These are phyloP conservation scores for Pithys albifrons DNA, from an alignment of 2,113 vertebrate genomes.

Conservation along the genomic window DNA sequence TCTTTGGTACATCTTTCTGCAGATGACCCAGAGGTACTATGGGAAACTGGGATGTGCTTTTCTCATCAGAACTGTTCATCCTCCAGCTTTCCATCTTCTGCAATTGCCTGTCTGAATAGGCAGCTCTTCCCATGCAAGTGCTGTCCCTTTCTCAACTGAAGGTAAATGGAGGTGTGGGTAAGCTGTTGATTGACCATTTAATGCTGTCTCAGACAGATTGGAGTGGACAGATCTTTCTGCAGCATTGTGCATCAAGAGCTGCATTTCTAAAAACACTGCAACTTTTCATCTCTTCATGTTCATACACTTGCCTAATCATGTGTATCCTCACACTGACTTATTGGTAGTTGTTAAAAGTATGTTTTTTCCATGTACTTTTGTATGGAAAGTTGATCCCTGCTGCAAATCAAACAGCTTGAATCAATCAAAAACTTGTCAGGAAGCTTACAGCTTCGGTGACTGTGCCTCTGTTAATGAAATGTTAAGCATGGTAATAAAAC, in stretches of 20 bases:
- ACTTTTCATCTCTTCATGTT: background rate
- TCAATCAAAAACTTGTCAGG: background rate
- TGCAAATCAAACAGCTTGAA: background rate
- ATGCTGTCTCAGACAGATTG: background rate
- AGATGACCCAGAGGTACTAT: background rate
- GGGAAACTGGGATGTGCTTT: background rate
- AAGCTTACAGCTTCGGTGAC: background rate
- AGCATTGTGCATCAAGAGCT: background rate
- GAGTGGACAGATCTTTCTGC: slow-evolving; percentile 6
- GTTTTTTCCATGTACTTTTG: background rate
- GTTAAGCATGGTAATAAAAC: background rate
- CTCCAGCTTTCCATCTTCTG: background rate
- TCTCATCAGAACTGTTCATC: background rate
- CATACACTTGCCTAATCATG: background rate
- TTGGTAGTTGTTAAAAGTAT: background rate
- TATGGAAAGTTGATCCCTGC: background rate
- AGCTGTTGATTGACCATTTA: slow-evolving; percentile 30
- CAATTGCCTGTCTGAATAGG: background rate
- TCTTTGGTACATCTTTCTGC: background rate
- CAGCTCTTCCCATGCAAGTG: background rate
- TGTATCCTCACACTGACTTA: background rate
- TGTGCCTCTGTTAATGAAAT: background rate
- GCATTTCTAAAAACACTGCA: background rate
- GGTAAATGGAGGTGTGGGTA: background rate
- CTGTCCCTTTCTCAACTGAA: background rate